Percentiles rank a stretch among this genome's conserved stretches.
phyloP scores from a whole-genome alignment of 2,888 invertebrate species.

The Mycalesis mineus region DNA sequence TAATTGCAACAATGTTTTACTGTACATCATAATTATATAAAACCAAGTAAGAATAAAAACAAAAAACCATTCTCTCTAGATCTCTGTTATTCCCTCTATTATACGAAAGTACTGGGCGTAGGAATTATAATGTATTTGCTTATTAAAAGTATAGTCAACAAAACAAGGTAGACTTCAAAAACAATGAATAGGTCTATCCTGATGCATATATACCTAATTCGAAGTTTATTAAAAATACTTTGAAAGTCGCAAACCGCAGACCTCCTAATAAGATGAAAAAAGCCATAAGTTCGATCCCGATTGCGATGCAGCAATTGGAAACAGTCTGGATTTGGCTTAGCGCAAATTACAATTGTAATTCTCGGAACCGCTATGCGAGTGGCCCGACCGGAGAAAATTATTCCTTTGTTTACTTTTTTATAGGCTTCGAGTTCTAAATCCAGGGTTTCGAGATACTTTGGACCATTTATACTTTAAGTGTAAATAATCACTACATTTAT shows the following conservation, averaged over 20 bases:
- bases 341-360: constrained; percentile 36
- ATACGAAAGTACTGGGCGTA: too few relatives aligned
- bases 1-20: too few relatives aligned
- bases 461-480: background rate
- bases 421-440: constrained; percentile 15
- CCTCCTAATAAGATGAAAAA: background rate
- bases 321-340: constrained; percentile 31
- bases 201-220: too few relatives aligned
- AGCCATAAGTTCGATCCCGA: constrained; percentile 18
- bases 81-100: too few relatives aligned
- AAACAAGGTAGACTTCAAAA: too few relatives aligned
- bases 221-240: background rate
- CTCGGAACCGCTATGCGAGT: constrained; percentile 31
- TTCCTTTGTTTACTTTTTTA: constrained; percentile 27
- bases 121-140: too few relatives aligned
- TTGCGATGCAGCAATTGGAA: background rate
- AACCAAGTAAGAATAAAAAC: too few relatives aligned
- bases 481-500: too few relatives aligned
- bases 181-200: too few relatives aligned
- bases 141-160: too few relatives aligned
- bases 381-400: constrained; percentile 16
- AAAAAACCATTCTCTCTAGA: too few relatives aligned
- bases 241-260: background rate
- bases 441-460: background rate
- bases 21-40: too few relatives aligned